A percentile compares a stretch with the other conserved stretches of the same genome.
phyloP scores from a whole-genome alignment of 2,113 vertebrate genomes.

The Myxocyprinus asiaticus region DNA sequence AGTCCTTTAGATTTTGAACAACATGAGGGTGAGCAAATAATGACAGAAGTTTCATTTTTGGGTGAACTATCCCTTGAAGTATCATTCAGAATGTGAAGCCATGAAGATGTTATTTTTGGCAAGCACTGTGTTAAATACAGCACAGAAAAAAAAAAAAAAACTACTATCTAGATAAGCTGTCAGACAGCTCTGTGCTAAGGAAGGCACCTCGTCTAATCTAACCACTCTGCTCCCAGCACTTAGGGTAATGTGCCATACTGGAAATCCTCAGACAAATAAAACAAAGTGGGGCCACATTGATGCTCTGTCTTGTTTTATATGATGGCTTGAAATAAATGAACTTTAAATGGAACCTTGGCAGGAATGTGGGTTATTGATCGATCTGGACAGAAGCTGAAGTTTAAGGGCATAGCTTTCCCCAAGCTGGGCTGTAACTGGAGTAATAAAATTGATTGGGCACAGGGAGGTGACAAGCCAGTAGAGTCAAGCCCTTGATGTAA shows the following conservation, averaged over 20 bases:
- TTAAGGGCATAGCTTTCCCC: conserved; percentile 81
- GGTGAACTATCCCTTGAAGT: neutral
- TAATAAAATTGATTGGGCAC: conserved; percentile 86
- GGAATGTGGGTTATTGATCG: conserved; percentile 78
- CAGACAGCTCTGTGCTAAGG: conserved; percentile 7
- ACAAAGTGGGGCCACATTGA: conserved; percentile 80
- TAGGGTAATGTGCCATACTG: conserved; percentile 69
- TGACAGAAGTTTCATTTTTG: no score
- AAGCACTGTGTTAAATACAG: neutral
- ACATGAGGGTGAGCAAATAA: no score
- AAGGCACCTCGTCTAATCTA: conserved; percentile 17
- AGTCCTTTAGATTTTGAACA: no score
- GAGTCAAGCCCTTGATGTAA: conserved; percentile 86
- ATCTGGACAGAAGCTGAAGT: conserved; percentile 80
- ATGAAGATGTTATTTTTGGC: conserved; percentile 3
- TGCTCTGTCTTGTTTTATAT: conserved; percentile 84
- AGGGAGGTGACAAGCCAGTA: conserved; percentile 82
- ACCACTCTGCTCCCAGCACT: conserved; percentile 28
- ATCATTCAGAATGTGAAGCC: neutral
- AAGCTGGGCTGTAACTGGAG: conserved; percentile 80
- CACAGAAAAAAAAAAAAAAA: no score
- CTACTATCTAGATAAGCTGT: neutral
- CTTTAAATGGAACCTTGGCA: conserved; percentile 86
- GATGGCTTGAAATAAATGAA: conserved; percentile 84
- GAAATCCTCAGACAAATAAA: conserved; percentile 82